These are phyloP conservation scores for Cephalopachus bancanus DNA, from an alignment of 2,797 vertebrate genomes.

Conservation along the genomic window DNA sequence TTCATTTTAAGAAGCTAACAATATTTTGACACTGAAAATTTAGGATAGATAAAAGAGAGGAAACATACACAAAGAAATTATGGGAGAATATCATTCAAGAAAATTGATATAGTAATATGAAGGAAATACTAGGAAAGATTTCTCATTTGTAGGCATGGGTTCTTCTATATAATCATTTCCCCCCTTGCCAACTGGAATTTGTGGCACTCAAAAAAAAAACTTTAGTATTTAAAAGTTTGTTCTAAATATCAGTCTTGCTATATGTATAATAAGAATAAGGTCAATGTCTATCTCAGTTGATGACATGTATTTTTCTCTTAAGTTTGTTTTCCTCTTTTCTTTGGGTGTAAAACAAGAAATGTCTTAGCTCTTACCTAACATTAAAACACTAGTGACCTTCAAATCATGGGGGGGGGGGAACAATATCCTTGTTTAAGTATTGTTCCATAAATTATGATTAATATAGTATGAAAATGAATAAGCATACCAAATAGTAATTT, in stretches of 20 bases:
- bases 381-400: not conserved
- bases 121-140: not conserved
- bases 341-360: not conserved
- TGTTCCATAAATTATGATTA: not conserved
- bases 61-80: not conserved
- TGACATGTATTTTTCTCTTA: not conserved
- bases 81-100: not conserved
- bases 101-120: not conserved
- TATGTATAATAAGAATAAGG: not conserved
- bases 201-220: not conserved
- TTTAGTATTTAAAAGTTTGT: not conserved
- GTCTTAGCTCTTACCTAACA: not conserved
- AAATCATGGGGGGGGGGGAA: not conserved
- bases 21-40: not conserved
- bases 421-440: not conserved
- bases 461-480: not conserved
- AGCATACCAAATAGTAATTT: not conserved
- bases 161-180: not conserved
- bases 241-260: not conserved
- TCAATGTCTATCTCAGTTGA: not conserved
- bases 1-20: constrained; percentile 38
- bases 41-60: not conserved
- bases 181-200: not conserved
- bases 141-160: not conserved
- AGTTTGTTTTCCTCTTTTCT: not conserved